phyloP scores from a whole-genome alignment of 2,113 vertebrate genomes.

The Natator depressus region DNA sequence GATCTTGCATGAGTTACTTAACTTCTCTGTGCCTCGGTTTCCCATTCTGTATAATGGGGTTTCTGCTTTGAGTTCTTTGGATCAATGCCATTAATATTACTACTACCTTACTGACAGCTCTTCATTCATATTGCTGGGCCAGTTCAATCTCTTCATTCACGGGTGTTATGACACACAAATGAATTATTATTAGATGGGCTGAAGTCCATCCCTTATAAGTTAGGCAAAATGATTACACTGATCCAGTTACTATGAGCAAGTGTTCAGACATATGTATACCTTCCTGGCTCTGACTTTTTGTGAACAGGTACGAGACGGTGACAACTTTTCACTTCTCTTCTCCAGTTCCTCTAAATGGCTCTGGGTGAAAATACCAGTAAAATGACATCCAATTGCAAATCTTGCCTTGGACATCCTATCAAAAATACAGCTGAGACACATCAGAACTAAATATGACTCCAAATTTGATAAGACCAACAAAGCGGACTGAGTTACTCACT shows the following conservation, averaged over 20 bases:
- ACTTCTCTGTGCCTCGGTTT: not conserved
- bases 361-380: not conserved
- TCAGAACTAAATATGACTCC: not conserved
- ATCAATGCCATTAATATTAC: not conserved
- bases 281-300: conserved; percentile 48
- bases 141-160: not conserved
- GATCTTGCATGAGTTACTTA: not conserved
- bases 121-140: not conserved
- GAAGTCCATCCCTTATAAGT: not conserved
- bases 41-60: not conserved
- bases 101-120: not conserved
- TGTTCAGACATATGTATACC: not conserved
- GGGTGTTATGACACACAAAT: not conserved
- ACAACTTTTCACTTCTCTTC: conserved; percentile 22
- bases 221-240: not conserved
- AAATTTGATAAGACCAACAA: not conserved
- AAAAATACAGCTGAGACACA: not conserved
- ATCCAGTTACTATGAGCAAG: accelerated
- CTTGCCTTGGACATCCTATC: not conserved
- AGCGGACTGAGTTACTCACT: not conserved
- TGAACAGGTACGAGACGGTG: not conserved
- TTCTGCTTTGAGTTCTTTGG: not conserved
- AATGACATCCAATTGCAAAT: not conserved
- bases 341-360: conserved; percentile 19
- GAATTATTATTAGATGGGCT: not conserved